Evolutionary conservation across 2,888 invertebrate genomes (phyloP).

Genomic region (Acleris holmiana): DNA sequence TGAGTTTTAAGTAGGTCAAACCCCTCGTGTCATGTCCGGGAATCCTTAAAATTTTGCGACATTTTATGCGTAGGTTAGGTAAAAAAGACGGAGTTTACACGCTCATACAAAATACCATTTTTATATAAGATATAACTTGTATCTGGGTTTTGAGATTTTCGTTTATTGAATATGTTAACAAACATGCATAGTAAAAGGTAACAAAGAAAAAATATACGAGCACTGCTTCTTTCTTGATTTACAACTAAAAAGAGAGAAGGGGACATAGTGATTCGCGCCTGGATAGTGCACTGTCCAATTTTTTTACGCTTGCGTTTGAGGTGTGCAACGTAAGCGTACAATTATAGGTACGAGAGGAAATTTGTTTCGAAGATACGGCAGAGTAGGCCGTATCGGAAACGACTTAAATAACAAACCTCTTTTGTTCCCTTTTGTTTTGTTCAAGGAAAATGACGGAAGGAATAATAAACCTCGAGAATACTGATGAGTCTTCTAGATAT

Average conservation of each 20-base stretch:
- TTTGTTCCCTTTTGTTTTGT: conserved; percentile 63
- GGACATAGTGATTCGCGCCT: neutral
- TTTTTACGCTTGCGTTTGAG: neutral
- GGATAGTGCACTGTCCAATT: neutral
- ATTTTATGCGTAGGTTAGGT: no score
- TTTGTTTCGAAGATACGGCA: conserved; percentile 76
- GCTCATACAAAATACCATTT: no score
- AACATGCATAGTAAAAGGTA: no score
- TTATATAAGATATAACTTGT: no score
- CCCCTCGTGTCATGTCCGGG: conserved; percentile 17
- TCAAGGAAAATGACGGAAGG: conserved; percentile 64
- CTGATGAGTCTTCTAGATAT: conserved; percentile 58
- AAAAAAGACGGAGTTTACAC: no score
- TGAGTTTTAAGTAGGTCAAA: conserved; percentile 20
- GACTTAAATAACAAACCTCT: conserved; percentile 80
- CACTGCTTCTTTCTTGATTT: no score
- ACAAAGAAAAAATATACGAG: no score
- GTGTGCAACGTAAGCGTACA: conserved; percentile 35
- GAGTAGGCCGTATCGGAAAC: conserved; percentile 80
- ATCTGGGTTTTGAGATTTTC: no score
- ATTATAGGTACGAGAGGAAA: conserved; percentile 62
- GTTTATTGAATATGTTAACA: no score
- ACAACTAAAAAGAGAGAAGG: neutral
- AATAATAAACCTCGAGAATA: conserved; percentile 71
- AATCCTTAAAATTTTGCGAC: neutral